A percentile compares a stretch with the other conserved stretches of the same genome.
phyloP scores from a whole-genome alignment of 2,797 vertebrate species.

The Anguilla obscura region DNA sequence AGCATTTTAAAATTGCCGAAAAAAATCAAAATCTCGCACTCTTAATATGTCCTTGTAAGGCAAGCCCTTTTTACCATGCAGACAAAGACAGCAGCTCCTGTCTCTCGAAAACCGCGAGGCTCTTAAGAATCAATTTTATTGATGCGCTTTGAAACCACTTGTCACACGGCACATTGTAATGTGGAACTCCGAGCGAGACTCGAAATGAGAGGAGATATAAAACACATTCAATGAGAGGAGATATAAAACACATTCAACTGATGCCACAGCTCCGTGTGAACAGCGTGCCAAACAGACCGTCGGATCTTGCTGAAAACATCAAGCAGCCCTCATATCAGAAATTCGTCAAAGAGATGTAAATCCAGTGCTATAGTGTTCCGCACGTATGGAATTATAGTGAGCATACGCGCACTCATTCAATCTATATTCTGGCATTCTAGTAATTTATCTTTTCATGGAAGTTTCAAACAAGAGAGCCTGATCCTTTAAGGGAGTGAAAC shows the following conservation, averaged over 20 bases:
- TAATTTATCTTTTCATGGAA: background rate
- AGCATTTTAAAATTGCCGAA: no score
- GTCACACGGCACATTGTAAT: background rate
- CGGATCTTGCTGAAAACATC: background rate
- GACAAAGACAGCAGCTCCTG: background rate
- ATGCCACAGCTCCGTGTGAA: background rate
- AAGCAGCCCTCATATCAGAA: background rate
- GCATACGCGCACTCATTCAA: no score
- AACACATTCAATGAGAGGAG: background rate
- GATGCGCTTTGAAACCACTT: background rate
- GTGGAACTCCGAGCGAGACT: background rate
- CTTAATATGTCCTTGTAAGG: background rate
- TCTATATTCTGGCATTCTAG: background rate
- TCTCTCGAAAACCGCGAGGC: background rate
- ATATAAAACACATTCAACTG: background rate
- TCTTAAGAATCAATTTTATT: background rate
- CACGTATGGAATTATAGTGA: no score
- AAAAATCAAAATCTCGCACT: no score
- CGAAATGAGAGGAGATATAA: background rate
- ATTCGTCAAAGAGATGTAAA: no score
- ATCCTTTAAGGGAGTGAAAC: background rate
- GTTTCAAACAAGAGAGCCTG: background rate
- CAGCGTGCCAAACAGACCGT: background rate
- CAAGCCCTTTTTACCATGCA: background rate
- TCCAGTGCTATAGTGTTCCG: no score